Evolutionary conservation across 2,113 vertebrate genomes (phyloP).

Genomic region (Brevimyrus niger): DNA sequence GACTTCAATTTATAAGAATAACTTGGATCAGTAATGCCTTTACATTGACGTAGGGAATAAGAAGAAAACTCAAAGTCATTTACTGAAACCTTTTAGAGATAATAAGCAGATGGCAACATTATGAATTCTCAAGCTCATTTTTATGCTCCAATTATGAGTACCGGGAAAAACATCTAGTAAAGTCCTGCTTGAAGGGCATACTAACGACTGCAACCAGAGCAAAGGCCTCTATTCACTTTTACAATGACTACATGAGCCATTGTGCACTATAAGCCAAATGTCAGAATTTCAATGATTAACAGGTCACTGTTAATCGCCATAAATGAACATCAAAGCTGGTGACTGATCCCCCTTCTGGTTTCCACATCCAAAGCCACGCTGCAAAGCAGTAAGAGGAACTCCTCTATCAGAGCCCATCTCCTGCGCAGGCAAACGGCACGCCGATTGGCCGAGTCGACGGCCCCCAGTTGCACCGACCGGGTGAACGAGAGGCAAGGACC

Average conservation of each 20-base stretch:
- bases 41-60: neutral
- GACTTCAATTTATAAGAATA: neutral
- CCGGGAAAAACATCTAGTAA: neutral
- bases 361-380: neutral
- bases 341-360: neutral
- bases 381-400: neutral
- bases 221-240: neutral
- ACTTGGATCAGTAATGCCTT: neutral
- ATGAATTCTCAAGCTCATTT: neutral
- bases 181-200: neutral
- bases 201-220: neutral
- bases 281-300: constrained; percentile 4
- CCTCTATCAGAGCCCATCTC: neutral
- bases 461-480: neutral
- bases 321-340: neutral
- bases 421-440: neutral
- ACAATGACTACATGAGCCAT: neutral
- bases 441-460: neutral
- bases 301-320: neutral
- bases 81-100: neutral
- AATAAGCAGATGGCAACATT: neutral
- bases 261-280: neutral
- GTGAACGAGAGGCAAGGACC: neutral
- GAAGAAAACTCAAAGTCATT: neutral
- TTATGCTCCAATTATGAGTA: neutral